Evolutionary conservation across 2,797 vertebrate genomes (phyloP), one percentile per base, ranked within the genome.

Genomic region (Epinephelus malabaricus): DNA sequence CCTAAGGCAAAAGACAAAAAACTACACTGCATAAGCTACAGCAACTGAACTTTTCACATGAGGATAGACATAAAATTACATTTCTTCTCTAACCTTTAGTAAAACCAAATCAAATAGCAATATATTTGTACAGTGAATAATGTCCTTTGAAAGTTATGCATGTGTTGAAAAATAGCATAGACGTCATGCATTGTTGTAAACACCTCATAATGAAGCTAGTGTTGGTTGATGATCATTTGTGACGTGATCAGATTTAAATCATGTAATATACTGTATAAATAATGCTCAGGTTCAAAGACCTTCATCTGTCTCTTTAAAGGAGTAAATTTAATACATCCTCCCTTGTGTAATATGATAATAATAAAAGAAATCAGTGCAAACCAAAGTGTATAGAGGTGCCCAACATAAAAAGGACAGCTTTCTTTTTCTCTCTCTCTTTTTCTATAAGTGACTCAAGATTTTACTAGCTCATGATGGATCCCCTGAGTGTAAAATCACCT

Each of bases 1-100:
- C 93, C 90, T 84, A 54, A 82, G 90, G 89, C 89, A 82, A 84
- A 73, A 90, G 85, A 90, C 54, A 63, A 82, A 71, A 73, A 70
- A 81, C 40, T 51, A 77, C 43, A 84, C 58, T 65, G 84, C 78
- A 67, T 81, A 82, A 87, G 78, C 78, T 89, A 59, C 70, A 87
- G 76, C 67, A 59, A 75, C 79, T 92, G 88, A 91, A 92, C 92
- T 91, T 92, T 90, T 89, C 88, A 93, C 80, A 88, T 82, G 82
- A 88, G 85, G 38, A 82, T 78, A 79, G 65, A 78, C 6, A 69
- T 62, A 75, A 81, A 67, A 84, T 78, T 71, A 68, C 64, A 69
- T 50, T 61, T 74, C n/a, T 47, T 40, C 56, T 83, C 56, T 27
- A 13, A 14, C 21, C 19, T 78, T 53, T 69, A 45, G 50, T 18